Percentiles rank a stretch among this genome's conserved stretches.
phyloP scores from a whole-genome alignment of 2,888 invertebrate genomes.

The Leucoptera coffeella region DNA sequence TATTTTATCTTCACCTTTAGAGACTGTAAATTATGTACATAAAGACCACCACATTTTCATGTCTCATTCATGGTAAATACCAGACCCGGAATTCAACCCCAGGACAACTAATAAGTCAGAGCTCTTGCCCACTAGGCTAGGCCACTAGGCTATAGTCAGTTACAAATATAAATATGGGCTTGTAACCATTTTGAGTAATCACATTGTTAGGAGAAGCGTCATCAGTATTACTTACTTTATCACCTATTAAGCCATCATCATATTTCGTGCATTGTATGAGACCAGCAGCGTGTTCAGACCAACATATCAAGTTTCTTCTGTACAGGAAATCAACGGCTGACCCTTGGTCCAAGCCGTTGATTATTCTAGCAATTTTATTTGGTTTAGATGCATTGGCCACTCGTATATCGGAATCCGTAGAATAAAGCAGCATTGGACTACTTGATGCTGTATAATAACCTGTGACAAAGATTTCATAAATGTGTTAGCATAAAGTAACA shows the following conservation, averaged over 20 bases:
- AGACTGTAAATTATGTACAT: too few relatives aligned
- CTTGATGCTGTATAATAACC: conserved; percentile 30
- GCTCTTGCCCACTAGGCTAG: too few relatives aligned
- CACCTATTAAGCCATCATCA: conserved; percentile 56
- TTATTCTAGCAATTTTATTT: conserved; percentile 57
- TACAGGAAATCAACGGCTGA: conserved; percentile 83
- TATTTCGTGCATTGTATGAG: conserved; percentile 73
- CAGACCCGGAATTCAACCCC: too few relatives aligned
- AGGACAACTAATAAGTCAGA: too few relatives aligned
- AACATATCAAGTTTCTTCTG: conserved; percentile 74
- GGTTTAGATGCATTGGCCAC: conserved; percentile 62
- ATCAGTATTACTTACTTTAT: conserved; percentile 35
- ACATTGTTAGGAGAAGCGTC: not conserved
- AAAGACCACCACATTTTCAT: too few relatives aligned
- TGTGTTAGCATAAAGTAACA: conserved; percentile 47
- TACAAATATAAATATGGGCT: too few relatives aligned
- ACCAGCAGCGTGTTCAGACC: conserved; percentile 84
- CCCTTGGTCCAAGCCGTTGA: conserved; percentile 70
- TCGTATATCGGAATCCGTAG: conserved; percentile 81
- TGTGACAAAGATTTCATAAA: conserved; percentile 12
- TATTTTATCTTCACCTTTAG: too few relatives aligned
- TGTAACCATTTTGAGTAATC: too few relatives aligned
- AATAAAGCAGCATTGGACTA: conserved; percentile 64
- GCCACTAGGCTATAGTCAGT: too few relatives aligned
- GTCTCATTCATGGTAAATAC: too few relatives aligned